phyloP scores from a whole-genome alignment of 2,888 invertebrate species.

The Icerya purchasi region DNA sequence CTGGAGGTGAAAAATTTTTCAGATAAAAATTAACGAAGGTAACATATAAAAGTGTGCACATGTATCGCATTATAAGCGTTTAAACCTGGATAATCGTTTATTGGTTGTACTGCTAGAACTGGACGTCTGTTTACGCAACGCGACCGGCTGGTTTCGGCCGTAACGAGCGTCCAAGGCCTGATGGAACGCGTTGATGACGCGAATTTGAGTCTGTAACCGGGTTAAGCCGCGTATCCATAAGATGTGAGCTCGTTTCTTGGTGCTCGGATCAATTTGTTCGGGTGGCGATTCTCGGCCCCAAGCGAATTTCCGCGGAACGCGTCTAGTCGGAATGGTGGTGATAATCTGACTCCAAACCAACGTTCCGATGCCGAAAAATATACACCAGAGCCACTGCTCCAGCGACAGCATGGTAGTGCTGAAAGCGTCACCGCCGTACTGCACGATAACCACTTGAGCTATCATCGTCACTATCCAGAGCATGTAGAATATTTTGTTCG shows the following conservation, averaged over 20 bases:
- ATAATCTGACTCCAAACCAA: slow-evolving; percentile 37
- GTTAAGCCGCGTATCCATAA: slow-evolving; percentile 41
- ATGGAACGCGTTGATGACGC: slow-evolving; percentile 19
- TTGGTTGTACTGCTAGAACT: slow-evolving; percentile 8
- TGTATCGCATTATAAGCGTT: no score
- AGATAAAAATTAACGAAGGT: no score
- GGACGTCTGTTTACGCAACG: slow-evolving; percentile 4
- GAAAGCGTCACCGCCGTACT: slow-evolving; percentile 34
- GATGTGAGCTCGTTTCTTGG: slow-evolving; percentile 30
- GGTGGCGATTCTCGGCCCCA: slow-evolving; percentile 85
- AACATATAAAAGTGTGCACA: no score
- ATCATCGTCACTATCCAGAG: slow-evolving; percentile 36
- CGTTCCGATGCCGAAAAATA: slow-evolving; percentile 33
- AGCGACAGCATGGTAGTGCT: slow-evolving; percentile 29
- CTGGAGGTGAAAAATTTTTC: no score
- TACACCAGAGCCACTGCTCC: slow-evolving; percentile 38
- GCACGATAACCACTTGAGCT: slow-evolving; percentile 34
- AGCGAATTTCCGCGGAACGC: slow-evolving; percentile 28
- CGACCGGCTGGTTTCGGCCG: slow-evolving; percentile 7
- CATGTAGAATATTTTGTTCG: slow-evolving; percentile 35
- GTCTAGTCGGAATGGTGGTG: slow-evolving; percentile 32
- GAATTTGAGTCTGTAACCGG: slow-evolving; percentile 33
- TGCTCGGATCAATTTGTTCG: slow-evolving; percentile 15
- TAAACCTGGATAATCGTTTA: slow-evolving; percentile 10
- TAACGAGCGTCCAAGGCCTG: slow-evolving; percentile 10